Base-by-base conservation (phyloP, 2,888 invertebrate species). In the Tiliacea aurago region DNA sequence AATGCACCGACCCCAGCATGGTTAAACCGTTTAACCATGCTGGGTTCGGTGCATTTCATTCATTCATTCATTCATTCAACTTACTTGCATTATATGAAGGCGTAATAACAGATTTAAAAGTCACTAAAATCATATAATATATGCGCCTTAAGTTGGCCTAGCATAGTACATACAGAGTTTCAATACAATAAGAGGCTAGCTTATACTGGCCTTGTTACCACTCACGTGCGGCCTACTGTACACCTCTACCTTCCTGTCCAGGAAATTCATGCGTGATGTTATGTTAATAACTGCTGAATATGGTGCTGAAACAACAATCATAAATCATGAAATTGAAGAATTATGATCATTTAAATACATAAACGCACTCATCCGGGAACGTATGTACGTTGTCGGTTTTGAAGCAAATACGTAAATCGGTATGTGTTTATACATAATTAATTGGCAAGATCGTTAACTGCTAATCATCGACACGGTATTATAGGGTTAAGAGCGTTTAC, bases 391-490 rank as follows among this genome's bases (percentile, higher is more conserved):
- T 37, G 45, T 73, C 53, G 41, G 61, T 64, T 77, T 70, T 70
- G 37, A 73, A 73, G 43, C 63, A 69, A 62, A 80, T 45, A 62
- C 70, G 68, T 71, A 61, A 74, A 83, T 70, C 63, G 72, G 58
- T 43, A 61, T 68, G 43, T 41, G 70, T 84, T 84, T 80, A 86
- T 86, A 84, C 85, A 87, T 90, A 84, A 89, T 86, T 86, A 86
- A 90, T 88, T 87, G 85, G 76, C 71, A 51, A 61, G 84, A 84
- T 83, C 80, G 77, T 80, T 83, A 79, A 83, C 78, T 81, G 73
- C 73, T 81, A 82, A 83, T 79, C 55, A 78, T 81, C 83, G 67
- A 79, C 85, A 87, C 86, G 86, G 69, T 84, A 84, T 68, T 64
- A n/a, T n/a, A n/a, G n/a, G n/a, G 65, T 76, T 83, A 80, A 78